A percentile compares a stretch with the other conserved stretches of the same genome.
phyloP scores from a whole-genome alignment of 2,888 invertebrate genomes.

The Cloeon dipterum region DNA sequence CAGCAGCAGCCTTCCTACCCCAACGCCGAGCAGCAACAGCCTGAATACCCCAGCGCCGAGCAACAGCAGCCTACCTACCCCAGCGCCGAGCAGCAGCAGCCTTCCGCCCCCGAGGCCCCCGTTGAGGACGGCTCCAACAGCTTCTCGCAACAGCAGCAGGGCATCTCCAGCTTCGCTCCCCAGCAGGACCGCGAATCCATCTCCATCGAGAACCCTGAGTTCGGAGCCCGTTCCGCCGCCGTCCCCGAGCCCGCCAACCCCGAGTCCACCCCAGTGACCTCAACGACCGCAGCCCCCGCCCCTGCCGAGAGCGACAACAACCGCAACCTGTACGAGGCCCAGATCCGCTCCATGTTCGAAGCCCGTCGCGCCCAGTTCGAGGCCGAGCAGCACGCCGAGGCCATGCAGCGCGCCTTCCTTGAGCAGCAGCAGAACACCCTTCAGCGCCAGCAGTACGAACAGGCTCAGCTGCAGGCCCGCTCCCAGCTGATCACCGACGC shows the following conservation, averaged over 20 bases:
- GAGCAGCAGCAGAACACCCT: constrained; percentile 6
- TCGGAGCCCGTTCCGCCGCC: constrained; percentile 8
- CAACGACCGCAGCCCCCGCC: constrained; percentile 5
- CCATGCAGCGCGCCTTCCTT: constrained; percentile 2
- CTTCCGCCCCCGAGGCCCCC: constrained; percentile 7
- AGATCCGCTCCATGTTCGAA: constrained; percentile 5
- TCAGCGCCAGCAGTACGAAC: constrained; percentile 6
- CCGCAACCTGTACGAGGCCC: constrained; percentile 5
- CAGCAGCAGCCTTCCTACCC: constrained; percentile 8
- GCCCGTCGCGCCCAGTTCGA: constrained; percentile 4
- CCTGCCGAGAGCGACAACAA: constrained; percentile 6
- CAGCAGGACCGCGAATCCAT: constrained; percentile 14
- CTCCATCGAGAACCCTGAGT: constrained; percentile 17
- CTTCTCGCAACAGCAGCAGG: constrained; percentile 7
- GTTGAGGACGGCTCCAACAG: constrained; percentile 8
- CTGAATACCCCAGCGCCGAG: constrained; percentile 6
- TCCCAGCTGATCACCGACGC: constrained; percentile 10
- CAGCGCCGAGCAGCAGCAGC: constrained; percentile 8
- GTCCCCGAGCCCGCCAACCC: constrained; percentile 8
- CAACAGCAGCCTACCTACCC: constrained; percentile 8
- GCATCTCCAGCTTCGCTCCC: constrained; percentile 6
- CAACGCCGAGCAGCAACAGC: no score
- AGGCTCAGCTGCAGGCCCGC: no score
- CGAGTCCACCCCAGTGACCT: constrained; percentile 8
- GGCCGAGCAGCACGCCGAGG: constrained; percentile 4